Percentiles rank a stretch among this genome's conserved stretches.
Conservation (phyloP, 2,113 vertebrate species). For the Cottus gobio region DNA sequence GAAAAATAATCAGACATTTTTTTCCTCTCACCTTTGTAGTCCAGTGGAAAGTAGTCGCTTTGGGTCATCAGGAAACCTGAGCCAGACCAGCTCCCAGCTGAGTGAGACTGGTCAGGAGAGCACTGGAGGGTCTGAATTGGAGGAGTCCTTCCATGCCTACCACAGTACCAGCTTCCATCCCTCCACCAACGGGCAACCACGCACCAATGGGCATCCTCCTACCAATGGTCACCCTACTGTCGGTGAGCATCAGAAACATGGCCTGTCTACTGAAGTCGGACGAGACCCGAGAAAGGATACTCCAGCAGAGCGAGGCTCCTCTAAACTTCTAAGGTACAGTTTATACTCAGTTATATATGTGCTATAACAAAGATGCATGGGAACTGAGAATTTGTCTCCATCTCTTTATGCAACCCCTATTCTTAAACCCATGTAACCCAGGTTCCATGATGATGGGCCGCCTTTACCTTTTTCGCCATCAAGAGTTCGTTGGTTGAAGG, state of each 20-base stretch:
- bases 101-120: slow-evolving; percentile 93
- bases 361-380: neutral
- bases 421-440: slow-evolving; percentile 46
- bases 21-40: slow-evolving; percentile 79
- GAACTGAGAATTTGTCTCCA: neutral
- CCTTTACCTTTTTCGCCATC: slow-evolving; percentile 87
- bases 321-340: slow-evolving; percentile 72
- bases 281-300: slow-evolving; percentile 58
- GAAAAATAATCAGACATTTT: slow-evolving; percentile 34
- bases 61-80: slow-evolving; percentile 95
- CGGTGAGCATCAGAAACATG: slow-evolving; percentile 73
- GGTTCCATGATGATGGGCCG: slow-evolving; percentile 81
- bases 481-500: slow-evolving; percentile 92
- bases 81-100: slow-evolving; percentile 93
- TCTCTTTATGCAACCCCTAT: neutral
- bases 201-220: slow-evolving; percentile 72
- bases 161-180: slow-evolving; percentile 81
- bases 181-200: slow-evolving; percentile 72
- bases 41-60: slow-evolving; percentile 93
- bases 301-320: slow-evolving; percentile 57
- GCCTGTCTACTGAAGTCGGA: slow-evolving; percentile 69
- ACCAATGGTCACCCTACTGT: slow-evolving; percentile 74
- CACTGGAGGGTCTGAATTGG: slow-evolving; percentile 84
- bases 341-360: neutral
- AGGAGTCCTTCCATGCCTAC: slow-evolving; percentile 86